Evolutionary conservation across 64 coral and sea anemone species (phyloP), one percentile per base, ranked within the genome.

Genomic region (Pocillopora damicornis): DNA sequence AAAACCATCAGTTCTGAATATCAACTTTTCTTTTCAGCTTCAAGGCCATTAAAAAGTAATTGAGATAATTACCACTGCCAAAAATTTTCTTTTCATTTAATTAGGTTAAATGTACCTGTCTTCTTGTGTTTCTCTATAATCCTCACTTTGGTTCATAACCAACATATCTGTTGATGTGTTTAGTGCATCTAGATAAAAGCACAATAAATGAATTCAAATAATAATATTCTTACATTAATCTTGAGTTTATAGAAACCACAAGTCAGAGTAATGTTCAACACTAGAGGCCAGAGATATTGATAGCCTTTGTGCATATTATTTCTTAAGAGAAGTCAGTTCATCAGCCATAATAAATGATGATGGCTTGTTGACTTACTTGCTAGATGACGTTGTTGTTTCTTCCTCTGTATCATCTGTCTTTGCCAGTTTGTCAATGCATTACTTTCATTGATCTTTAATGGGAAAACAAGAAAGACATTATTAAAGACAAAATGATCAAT

Each of bases 121-220:
- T 81, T 99, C 97, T 95, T 99, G 97, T 59, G 73, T 90, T 67
- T 92, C 87, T 12, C 93, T 93, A 67, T 95, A 99, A 22, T 99
- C 97, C 69, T 99, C 97, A 66, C 90, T 99, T 85, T 99, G 97
- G 38, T 99, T 99, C 97, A 99, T 99, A 59, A 95, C 93, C 65
- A 99, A 69, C 97, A 99, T 99, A 37, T 99, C 97, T 67, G 76
- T 99, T 68, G 93, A 78, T 22, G 89, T 88, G 38, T 89, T 76
- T 57, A 99, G 45, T 60, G 93, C 16, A 61, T 87, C 94, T 97
- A 38, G 1, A 80, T 51, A 79, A 56, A 9, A 87, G 75, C 15
- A 17, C 2, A 18, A 80, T n/a, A 11, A 12, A 45, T 16, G 68
- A 25, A 30, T 38, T 51, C 13, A 78, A 60, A 58, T 59, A 4